Conservation (phyloP, 2,113 vertebrate genomes). For the Rhinoderma darwinii region DNA sequence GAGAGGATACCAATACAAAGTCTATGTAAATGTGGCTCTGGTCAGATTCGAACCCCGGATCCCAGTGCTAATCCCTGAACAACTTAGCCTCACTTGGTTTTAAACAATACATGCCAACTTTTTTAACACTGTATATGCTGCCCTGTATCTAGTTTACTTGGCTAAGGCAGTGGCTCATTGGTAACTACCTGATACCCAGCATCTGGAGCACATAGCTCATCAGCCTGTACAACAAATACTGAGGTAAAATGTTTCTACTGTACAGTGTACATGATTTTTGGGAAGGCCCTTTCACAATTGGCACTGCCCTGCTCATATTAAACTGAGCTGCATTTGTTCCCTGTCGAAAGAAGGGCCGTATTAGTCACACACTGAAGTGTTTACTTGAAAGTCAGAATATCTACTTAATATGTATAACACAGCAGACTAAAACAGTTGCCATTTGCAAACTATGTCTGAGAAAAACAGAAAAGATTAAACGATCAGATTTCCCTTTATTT, state of each 20-base stretch:
- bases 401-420: constrained; percentile 61
- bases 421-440: constrained; percentile 71
- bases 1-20: too few relatives aligned
- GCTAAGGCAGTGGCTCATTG: too few relatives aligned
- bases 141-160: too few relatives aligned
- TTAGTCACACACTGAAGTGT: constrained; percentile 13
- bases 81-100: too few relatives aligned
- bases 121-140: too few relatives aligned
- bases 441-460: constrained; percentile 69
- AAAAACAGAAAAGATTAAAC: constrained; percentile 73
- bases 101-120: too few relatives aligned
- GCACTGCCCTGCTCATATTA: neutral
- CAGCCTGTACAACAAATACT: neutral
- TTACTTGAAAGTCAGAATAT: constrained; percentile 33
- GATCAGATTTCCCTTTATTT: constrained; percentile 80
- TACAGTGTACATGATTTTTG: neutral
- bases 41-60: too few relatives aligned
- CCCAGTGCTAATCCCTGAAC: too few relatives aligned
- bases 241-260: neutral
- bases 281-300: neutral
- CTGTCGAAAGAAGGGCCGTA: neutral
- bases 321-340: constrained; percentile 23
- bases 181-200: too few relatives aligned
- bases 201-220: too few relatives aligned
- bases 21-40: too few relatives aligned